A percentile compares a stretch with the other conserved stretches of the same genome.
phyloP scores from a whole-genome alignment of 2,113 vertebrate species.

The Bungarus multicinctus region DNA sequence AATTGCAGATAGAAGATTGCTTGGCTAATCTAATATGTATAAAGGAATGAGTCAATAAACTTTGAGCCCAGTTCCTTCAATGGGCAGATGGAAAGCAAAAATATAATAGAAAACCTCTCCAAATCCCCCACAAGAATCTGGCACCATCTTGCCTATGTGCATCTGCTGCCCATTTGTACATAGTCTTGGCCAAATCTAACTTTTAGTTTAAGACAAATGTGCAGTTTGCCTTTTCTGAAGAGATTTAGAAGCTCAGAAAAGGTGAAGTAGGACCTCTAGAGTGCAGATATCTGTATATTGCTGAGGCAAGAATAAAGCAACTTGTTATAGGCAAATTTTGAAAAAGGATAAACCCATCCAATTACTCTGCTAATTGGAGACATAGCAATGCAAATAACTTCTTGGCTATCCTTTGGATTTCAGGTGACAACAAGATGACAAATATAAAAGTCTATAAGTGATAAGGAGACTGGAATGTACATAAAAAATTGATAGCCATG shows the following conservation, averaged over 20 bases:
- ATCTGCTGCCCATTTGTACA: not conserved
- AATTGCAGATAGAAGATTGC: not conserved
- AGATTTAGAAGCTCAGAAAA: not conserved
- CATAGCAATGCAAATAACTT: not conserved
- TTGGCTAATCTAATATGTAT: not conserved
- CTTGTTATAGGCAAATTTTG: not conserved
- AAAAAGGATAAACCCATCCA: not conserved
- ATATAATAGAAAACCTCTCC: not conserved
- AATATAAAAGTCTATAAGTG: not conserved
- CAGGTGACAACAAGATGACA: not conserved
- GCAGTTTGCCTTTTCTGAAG: not conserved
- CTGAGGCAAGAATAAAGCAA: not conserved
- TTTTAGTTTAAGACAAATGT: not conserved
- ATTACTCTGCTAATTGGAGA: not conserved
- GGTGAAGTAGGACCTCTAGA: not conserved
- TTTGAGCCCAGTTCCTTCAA: not conserved
- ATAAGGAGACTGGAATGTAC: not conserved
- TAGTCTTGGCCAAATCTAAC: not conserved
- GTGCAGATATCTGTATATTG: not conserved
- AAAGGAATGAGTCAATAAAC: not conserved
- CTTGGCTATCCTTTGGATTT: not conserved
- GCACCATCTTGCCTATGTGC: not conserved
- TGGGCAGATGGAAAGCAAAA: not conserved
- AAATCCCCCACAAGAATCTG: not conserved
- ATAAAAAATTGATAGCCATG: not conserved